These are phyloP conservation scores for Xylophagus ater DNA, from an alignment of 2,888 invertebrate genomes.

Conservation along the genomic window DNA sequence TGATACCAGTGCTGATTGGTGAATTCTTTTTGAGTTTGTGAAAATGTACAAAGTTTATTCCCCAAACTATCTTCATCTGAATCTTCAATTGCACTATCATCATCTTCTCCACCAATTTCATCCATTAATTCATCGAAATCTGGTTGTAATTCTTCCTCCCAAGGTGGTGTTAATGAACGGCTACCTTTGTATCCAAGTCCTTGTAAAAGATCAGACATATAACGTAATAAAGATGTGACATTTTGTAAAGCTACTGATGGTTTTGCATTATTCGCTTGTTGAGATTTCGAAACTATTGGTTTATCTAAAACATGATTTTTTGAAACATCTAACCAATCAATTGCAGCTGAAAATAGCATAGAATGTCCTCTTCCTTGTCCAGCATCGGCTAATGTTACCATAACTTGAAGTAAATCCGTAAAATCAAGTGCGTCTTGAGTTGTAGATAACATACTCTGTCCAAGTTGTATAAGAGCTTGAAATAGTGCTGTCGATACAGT, in stretches of 20 bases:
- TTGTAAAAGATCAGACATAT: constrained; percentile 58
- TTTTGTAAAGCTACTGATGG: constrained; percentile 52
- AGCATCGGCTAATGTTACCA: constrained; percentile 77
- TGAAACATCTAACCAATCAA: constrained; percentile 69
- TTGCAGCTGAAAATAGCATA: constrained; percentile 65
- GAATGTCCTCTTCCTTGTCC: constrained; percentile 71
- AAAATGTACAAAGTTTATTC: constrained; percentile 85
- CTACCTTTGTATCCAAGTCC: constrained; percentile 35
- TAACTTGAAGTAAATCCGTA: constrained; percentile 62
- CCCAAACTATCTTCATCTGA: constrained; percentile 39
- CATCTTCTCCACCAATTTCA: constrained; percentile 82
- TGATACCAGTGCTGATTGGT: constrained; percentile 99
- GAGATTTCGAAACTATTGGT: constrained; percentile 19
- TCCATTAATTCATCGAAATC: constrained; percentile 76
- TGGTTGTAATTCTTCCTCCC: constrained; percentile 66
- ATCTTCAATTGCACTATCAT: constrained; percentile 78
- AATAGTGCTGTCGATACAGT: constrained; percentile 45
- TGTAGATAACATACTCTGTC: constrained; percentile 52
- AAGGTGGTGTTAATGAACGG: constrained; percentile 55
- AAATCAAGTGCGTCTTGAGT: constrained; percentile 61
- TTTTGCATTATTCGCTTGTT: constrained; percentile 19
- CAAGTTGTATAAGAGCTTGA: constrained; percentile 62
- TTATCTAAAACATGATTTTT: constrained; percentile 37
- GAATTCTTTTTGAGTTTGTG: constrained; percentile 92
- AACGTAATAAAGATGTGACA: constrained; percentile 72